Evolutionary conservation across 2,113 vertebrate genomes (phyloP).

Genomic region (Cyprinodon variegatus): DNA sequence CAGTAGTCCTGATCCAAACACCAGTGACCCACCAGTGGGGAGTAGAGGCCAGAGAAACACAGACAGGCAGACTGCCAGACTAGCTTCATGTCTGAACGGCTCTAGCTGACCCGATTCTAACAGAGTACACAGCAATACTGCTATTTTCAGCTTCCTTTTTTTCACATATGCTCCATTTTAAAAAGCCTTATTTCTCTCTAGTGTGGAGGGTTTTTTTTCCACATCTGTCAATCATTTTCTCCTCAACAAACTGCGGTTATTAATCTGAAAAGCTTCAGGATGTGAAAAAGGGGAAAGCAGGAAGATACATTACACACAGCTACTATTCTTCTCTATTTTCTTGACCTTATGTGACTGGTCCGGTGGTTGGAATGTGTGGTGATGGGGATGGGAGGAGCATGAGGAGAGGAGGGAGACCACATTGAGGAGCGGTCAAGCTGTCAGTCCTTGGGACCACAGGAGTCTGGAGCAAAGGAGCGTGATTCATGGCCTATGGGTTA

Average conservation of each 20-base stretch:
- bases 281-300: slow-evolving; percentile 8
- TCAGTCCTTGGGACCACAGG: slow-evolving; percentile 65
- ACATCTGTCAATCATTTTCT: slow-evolving; percentile 14
- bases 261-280: slow-evolving; percentile 14
- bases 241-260: slow-evolving; percentile 2
- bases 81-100: slow-evolving; percentile 56
- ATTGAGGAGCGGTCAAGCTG: slow-evolving; percentile 69
- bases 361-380: slow-evolving; percentile 70
- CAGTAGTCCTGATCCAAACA: slow-evolving; percentile 66
- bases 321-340: slow-evolving; percentile 40
- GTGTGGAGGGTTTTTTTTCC: neutral
- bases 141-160: slow-evolving; percentile 23
- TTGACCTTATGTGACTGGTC: slow-evolving; percentile 75
- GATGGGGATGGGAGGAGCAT: slow-evolving; percentile 63
- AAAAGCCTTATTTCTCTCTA: slow-evolving; percentile 1
- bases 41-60: slow-evolving; percentile 55
- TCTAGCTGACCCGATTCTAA: slow-evolving; percentile 58
- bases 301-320: slow-evolving; percentile 17
- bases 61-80: slow-evolving; percentile 70
- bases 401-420: slow-evolving; percentile 62
- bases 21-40: slow-evolving; percentile 64
- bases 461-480: slow-evolving; percentile 67
- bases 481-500: slow-evolving; percentile 75
- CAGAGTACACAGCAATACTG: slow-evolving; percentile 33
- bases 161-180: slow-evolving; percentile 3